Base-by-base conservation (phyloP, 2,797 vertebrate genomes). In the Phalloptychus januarius region DNA sequence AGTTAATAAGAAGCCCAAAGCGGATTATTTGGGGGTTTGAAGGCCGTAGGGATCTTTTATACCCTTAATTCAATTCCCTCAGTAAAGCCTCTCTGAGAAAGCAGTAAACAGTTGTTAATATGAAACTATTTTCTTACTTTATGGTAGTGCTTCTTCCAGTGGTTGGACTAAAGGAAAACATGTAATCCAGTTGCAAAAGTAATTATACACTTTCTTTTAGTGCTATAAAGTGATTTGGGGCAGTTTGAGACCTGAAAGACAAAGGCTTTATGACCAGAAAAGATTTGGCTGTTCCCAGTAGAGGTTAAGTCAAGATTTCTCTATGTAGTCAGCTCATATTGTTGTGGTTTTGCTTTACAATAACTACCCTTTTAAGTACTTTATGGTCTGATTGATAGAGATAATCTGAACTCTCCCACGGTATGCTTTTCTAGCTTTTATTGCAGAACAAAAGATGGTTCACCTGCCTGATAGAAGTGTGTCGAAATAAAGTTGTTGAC, bases 1-100 rank as follows among this genome's bases (percentile, higher is more conserved):
- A 84, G 89, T 91, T 91, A 93, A 93, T 90, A 90, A 86, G 83
- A 88, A 76, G 77, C 91, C 88, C 82, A 86, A 90, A 88, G 90
- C 91, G 89, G 81, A 94, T 92, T 93, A 89, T 91, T 90, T 89
- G 76, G 82, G 77, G 86, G 85, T 85, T 82, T 89, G 89, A 83
- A 90, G 67, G 56, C 89, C 86, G 79, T 74, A 61, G 82, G 86
- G 85, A 83, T 85, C 42, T 74, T 88, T 85, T 87, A 77, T 84
- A 75, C 79, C 31, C 72, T 36, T 48, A 72, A 77, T 84, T 86
- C 65, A 88, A 67, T 70, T 88, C 80, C 78, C 20, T 67, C 33
- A 81, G 72, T 83, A 71, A 87, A 83, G 77, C 85, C 81, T 76
- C 72, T 70, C 81, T 58, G 56, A 86, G 90, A 31, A 42, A 74